Evolutionary conservation across 2,797 vertebrate species (phyloP).

Genomic region (Micropoecilia bifurca): DNA sequence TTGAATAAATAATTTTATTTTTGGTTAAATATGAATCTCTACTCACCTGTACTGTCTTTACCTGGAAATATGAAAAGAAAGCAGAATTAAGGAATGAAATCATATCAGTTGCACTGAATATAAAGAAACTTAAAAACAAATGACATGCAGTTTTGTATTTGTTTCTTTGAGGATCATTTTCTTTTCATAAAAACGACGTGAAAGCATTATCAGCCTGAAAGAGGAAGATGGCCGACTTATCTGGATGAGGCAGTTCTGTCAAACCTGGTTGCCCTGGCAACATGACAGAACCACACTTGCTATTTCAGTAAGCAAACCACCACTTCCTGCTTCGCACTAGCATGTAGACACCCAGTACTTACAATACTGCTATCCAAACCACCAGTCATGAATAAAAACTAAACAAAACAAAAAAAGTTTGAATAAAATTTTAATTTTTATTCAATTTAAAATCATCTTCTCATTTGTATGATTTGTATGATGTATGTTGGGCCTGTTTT

Average conservation of each 20-base stretch:
- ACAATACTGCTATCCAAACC: slow-evolving; percentile 11
- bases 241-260: slow-evolving; percentile 68
- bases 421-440: neutral
- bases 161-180: no score
- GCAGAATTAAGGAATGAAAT: neutral
- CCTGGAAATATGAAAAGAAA: slow-evolving; percentile 12
- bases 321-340: slow-evolving; percentile 81
- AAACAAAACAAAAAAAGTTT: neutral
- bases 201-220: slow-evolving; percentile 49
- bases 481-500: rapidly evolving
- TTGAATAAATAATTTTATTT: no score
- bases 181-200: neutral
- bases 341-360: slow-evolving; percentile 14
- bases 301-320: slow-evolving; percentile 84
- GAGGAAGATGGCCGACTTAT: slow-evolving; percentile 71
- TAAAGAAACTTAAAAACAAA: no score
- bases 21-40: no score
- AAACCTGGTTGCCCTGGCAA: slow-evolving; percentile 84
- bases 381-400: neutral
- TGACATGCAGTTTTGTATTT: no score
- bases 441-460: no score
- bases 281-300: slow-evolving; percentile 63
- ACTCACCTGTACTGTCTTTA: no score
- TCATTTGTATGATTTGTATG: neutral
- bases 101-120: neutral